These are phyloP conservation scores for Dusona sp. DNA, from an alignment of 2,888 invertebrate species.

Conservation along the genomic window DNA sequence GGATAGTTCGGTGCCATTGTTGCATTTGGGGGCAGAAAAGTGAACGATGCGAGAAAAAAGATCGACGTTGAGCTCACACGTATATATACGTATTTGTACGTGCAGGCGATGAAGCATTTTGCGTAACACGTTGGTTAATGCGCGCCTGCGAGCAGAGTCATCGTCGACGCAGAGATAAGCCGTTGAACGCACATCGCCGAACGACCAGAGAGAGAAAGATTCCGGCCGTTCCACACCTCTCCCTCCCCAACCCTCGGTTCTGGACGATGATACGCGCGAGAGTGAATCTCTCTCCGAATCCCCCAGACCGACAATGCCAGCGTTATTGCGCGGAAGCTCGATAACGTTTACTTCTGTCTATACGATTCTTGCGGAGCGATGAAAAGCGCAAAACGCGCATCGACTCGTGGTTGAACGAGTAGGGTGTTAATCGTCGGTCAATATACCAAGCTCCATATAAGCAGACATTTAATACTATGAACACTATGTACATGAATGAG, in stretches of 20 bases:
- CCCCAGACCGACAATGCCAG: constrained; percentile 52
- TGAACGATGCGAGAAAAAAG: constrained; percentile 30
- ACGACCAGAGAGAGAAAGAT: constrained; percentile 24
- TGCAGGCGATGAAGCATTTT: constrained; percentile 37
- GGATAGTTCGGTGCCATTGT: constrained; percentile 50
- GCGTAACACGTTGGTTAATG: constrained; percentile 35
- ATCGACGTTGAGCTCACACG: not conserved
- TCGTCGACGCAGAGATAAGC: constrained; percentile 58
- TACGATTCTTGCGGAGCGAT: constrained; percentile 53
- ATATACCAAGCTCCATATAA: not conserved
- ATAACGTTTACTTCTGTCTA: constrained; percentile 68
- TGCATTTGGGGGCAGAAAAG: constrained; percentile 19
- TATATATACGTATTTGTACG: not conserved
- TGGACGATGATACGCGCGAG: constrained; percentile 6
- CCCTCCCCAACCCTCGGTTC: not conserved
- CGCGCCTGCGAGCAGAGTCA: constrained; percentile 50
- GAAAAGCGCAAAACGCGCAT: constrained; percentile 32
- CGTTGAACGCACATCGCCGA: constrained; percentile 53
- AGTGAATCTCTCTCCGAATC: constrained; percentile 19
- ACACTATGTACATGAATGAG: not conserved
- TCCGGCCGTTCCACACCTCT: constrained; percentile 1
- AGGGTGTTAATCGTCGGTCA: constrained; percentile 45
- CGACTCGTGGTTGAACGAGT: constrained; percentile 30
- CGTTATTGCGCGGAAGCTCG: constrained; percentile 75
- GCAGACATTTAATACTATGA: not conserved